Conservation (phyloP, 2,113 vertebrate genomes). For the Lophochroa leadbeateri region DNA sequence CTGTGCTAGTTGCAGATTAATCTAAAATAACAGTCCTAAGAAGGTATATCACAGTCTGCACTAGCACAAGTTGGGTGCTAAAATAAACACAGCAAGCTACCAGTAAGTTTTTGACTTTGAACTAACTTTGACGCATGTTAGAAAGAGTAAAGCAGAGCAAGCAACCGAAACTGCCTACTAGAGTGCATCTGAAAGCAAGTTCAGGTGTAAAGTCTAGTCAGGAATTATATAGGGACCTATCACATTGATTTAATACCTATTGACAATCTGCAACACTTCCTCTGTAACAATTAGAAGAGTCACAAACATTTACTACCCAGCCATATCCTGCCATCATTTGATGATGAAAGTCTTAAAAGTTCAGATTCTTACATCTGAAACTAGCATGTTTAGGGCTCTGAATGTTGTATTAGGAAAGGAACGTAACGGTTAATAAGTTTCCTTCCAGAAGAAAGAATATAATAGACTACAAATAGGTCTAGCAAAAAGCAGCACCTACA, state of each 20-base stretch:
- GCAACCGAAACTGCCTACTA: background rate
- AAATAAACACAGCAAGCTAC: background rate
- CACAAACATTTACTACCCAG: background rate
- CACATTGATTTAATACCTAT: background rate
- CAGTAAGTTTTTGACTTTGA: background rate
- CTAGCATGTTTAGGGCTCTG: background rate
- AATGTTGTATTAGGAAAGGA: background rate
- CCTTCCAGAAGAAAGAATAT: background rate
- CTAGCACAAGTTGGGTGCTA: fast-evolving
- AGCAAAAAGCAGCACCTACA: background rate
- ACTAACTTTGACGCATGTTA: background rate
- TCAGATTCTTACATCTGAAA: background rate
- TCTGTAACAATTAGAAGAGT: background rate
- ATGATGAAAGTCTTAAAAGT: background rate
- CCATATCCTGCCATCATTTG: background rate
- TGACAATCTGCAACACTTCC: background rate
- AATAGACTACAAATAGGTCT: background rate
- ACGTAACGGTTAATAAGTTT: background rate
- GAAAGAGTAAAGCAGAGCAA: background rate
- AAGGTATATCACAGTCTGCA: background rate
- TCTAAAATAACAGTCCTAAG: background rate
- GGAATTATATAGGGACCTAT: background rate
- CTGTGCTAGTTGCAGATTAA: background rate
- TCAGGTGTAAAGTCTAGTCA: background rate
- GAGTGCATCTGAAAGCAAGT: background rate